These are phyloP conservation scores for Eudemis profundana DNA, from an alignment of 2,888 invertebrate species.

Conservation along the genomic window DNA sequence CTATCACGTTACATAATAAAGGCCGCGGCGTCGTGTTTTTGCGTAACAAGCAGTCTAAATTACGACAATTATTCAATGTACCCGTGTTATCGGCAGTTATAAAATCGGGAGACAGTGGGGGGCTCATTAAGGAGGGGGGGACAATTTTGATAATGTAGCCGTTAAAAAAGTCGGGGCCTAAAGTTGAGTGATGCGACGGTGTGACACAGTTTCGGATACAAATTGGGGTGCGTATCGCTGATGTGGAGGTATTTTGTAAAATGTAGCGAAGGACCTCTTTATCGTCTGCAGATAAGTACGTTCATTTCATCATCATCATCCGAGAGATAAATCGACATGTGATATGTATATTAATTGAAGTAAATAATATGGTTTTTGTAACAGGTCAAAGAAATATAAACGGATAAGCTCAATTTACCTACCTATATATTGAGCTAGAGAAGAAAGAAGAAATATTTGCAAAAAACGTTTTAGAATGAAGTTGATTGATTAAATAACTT, in stretches of 20 bases:
- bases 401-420: too few relatives aligned
- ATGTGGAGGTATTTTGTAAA: slow-evolving; percentile 21
- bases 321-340: too few relatives aligned
- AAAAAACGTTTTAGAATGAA: too few relatives aligned
- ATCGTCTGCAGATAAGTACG: not conserved
- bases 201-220: slow-evolving; percentile 40
- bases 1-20: slow-evolving; percentile 72
- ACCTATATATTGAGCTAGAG: too few relatives aligned
- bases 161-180: slow-evolving; percentile 45
- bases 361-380: too few relatives aligned
- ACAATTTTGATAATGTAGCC: slow-evolving; percentile 49
- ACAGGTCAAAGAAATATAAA: too few relatives aligned
- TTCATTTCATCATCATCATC: not conserved
- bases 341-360: too few relatives aligned
- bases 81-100: slow-evolving; percentile 74
- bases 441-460: too few relatives aligned
- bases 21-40: slow-evolving; percentile 72
- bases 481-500: too few relatives aligned
- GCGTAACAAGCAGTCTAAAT: slow-evolving; percentile 79
- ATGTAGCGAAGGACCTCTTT: not conserved
- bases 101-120: slow-evolving; percentile 46
- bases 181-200: slow-evolving; percentile 46
- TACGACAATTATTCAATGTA: slow-evolving; percentile 84
- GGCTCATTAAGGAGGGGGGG: slow-evolving; percentile 42
- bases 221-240: slow-evolving; percentile 36